phyloP scores from a whole-genome alignment of 2,797 vertebrate genomes.

The Silurus lanzhouensis region DNA sequence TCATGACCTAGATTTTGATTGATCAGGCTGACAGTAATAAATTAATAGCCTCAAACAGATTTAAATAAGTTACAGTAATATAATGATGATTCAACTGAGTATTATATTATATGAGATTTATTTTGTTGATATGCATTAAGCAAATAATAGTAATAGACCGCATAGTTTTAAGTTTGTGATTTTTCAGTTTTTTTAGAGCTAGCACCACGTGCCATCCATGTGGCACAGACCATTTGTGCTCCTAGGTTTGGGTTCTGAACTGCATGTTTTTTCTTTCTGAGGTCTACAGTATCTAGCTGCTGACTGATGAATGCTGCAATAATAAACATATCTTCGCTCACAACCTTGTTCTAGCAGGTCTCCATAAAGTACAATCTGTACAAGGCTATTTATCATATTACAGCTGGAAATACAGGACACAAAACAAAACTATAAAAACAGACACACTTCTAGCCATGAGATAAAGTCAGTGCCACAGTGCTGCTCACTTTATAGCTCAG shows the following conservation, averaged over 20 bases:
- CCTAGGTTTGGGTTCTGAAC: neutral
- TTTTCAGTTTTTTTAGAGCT: neutral
- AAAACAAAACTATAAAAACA: neutral
- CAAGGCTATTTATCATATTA: neutral
- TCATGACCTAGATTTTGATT: neutral
- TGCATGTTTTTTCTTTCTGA: neutral
- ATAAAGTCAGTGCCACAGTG: neutral
- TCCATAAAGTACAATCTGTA: neutral
- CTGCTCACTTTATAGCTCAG: neutral
- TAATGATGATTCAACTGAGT: neutral
- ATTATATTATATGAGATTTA: neutral
- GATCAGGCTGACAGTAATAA: neutral
- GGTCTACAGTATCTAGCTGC: neutral
- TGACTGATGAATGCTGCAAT: neutral
- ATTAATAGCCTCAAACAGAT: neutral
- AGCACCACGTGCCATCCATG: neutral
- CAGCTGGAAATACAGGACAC: neutral
- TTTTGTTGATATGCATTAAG: too few species aligned
- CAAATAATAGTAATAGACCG: too few species aligned
- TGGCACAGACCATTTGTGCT: neutral
- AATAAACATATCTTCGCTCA: neutral
- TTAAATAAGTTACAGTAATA: neutral
- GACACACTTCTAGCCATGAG: too few species aligned
- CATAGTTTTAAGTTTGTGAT: too few species aligned
- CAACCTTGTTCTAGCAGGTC: neutral